Percentiles rank a stretch among this genome's conserved stretches.
Evolutionary conservation across 1,140 invertebrate species (phyloP).

Genomic region (Tetramorium parvispinum): DNA sequence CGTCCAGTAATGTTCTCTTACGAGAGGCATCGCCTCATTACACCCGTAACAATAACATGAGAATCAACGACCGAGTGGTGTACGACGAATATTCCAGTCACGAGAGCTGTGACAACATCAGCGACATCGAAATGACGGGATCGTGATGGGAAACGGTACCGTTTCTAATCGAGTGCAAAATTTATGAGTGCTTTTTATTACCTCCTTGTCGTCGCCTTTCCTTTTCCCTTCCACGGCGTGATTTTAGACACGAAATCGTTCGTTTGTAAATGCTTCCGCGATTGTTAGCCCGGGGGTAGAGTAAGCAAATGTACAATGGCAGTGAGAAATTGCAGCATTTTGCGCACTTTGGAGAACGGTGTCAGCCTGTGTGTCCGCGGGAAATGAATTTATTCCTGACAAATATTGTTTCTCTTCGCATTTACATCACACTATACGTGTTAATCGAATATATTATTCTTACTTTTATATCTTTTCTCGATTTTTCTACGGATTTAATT

Average conservation of each 20-base stretch:
- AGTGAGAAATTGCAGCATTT: conserved; percentile 25
- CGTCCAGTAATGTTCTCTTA: neutral
- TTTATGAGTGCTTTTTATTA: conserved; percentile 30
- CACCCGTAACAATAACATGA: neutral
- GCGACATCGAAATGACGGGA: conserved; percentile 2
- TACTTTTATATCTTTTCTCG: neutral
- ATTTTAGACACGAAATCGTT: conserved; percentile 8
- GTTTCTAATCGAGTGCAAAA: conserved; percentile 28
- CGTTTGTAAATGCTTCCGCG: neutral
- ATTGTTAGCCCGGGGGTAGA: neutral
- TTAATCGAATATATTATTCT: neutral
- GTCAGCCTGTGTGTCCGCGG: neutral
- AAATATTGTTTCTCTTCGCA: neutral
- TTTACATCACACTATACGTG: neutral
- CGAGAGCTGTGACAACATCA: conserved; percentile 1
- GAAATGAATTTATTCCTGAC: conserved; percentile 5
- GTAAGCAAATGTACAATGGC: neutral
- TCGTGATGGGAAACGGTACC: conserved; percentile 37
- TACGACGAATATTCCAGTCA: conserved; percentile 17
- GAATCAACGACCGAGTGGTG: neutral
- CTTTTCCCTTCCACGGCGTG: neutral
- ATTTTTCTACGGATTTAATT: neutral
- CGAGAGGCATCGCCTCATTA: neutral
- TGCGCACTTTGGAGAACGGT: neutral
- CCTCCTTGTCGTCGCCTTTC: neutral